Percentiles rank a stretch among this genome's conserved stretches.
These are phyloP conservation scores for Crocodylus rhombifer DNA, from an alignment of 2,797 vertebrate genomes.

Conservation along the genomic window DNA sequence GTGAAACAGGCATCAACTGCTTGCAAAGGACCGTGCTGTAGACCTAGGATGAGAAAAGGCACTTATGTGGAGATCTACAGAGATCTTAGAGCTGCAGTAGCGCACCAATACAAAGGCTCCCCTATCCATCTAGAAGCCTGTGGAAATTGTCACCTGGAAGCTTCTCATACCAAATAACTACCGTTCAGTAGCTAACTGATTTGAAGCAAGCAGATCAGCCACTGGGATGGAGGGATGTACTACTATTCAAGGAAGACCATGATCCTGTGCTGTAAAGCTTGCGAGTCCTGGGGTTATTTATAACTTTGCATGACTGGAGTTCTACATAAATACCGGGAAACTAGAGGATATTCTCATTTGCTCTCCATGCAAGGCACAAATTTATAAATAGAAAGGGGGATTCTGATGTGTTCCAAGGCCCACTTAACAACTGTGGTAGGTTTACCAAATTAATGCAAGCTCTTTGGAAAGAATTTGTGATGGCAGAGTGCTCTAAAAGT, in stretches of 20 bases:
- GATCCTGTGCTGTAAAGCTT: accelerated
- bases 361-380: not conserved
- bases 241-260: not conserved
- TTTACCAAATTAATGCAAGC: not conserved
- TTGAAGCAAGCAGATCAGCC: no score
- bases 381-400: not conserved
- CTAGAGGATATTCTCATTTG: accelerated
- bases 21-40: not conserved
- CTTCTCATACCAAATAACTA: not conserved
- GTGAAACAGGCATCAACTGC: not conserved
- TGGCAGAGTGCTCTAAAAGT: not conserved
- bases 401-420: not conserved
- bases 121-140: accelerated
- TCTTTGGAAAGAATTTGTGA: not conserved
- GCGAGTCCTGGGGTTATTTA: accelerated
- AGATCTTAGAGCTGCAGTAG: accelerated
- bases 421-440: not conserved
- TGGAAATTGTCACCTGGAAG: not conserved
- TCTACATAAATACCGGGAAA: accelerated
- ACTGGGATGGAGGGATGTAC: not conserved
- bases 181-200: not conserved
- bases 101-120: not conserved
- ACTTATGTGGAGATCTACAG: not conserved
- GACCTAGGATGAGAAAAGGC: not conserved
- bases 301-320: not conserved